These are phyloP conservation scores for Diorhabda sublineata DNA, from an alignment of 1,140 invertebrate genomes.

Conservation along the genomic window DNA sequence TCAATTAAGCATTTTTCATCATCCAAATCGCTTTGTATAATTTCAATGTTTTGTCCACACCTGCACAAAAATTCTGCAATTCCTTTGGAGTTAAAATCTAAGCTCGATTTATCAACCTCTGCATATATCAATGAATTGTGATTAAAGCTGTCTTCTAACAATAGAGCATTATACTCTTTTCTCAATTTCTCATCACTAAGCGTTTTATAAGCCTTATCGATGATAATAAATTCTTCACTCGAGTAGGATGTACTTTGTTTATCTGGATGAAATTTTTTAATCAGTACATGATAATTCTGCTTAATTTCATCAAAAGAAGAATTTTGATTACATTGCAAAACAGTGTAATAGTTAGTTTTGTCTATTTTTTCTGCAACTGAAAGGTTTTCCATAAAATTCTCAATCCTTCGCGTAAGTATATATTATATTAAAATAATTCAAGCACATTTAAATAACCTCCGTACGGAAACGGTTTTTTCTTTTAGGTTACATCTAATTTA, in stretches of 20 bases:
- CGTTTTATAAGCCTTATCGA: slow-evolving; percentile 62
- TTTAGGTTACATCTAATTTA: too few species aligned
- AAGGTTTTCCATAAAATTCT: too few species aligned
- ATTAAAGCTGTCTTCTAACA: slow-evolving; percentile 52
- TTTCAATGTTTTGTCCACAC: slow-evolving; percentile 60
- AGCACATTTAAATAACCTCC: too few species aligned
- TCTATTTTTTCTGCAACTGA: too few species aligned
- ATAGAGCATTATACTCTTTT: slow-evolving; percentile 56
- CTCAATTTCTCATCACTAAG: slow-evolving; percentile 53
- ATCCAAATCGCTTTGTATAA: slow-evolving; percentile 48
- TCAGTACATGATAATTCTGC: slow-evolving; percentile 57
- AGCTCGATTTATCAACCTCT: slow-evolving; percentile 51
- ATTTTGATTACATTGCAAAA: slow-evolving; percentile 54
- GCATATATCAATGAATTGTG: slow-evolving; percentile 55
- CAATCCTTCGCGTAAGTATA: too few species aligned
- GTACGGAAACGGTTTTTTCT: too few species aligned
- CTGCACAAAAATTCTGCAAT: slow-evolving; percentile 56
- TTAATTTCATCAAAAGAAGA: slow-evolving; percentile 59
- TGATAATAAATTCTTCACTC: slow-evolving; percentile 49
- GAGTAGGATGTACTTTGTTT: slow-evolving; percentile 47
- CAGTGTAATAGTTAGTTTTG: slow-evolving; percentile 50
- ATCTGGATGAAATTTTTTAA: slow-evolving; percentile 60
- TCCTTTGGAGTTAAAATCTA: slow-evolving; percentile 48
- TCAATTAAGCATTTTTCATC: slow-evolving; percentile 51
- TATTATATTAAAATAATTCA: too few species aligned